Evolutionary conservation across 2,888 invertebrate genomes (phyloP), one percentile per base, ranked within the genome.

Genomic region (Dynastes tityus): DNA sequence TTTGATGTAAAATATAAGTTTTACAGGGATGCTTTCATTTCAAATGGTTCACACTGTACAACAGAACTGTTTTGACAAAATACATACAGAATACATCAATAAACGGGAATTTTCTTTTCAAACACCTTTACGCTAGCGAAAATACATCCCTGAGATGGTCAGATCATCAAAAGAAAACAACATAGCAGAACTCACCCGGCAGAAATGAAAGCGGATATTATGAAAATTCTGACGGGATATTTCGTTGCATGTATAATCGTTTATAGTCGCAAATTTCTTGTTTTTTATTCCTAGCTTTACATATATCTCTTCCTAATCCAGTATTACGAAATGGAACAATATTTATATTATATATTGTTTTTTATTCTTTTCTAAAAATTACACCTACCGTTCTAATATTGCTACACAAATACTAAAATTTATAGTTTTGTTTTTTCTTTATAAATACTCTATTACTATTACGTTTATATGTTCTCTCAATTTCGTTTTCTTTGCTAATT

Each of bases 141-240:
- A 63, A 77, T 77, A 55, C 84, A 83, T 85, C 86, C 85, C 86
- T 85, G 86, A 86, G 85, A 85, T 79, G 83, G 84, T 83, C 83
- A 85, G 85, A 86, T 84, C 83, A 83, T 45, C 9, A 84, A 83
- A 80, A 55, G 4, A 55, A 27, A 22, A 55, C 55, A 5, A 45
- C 11, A 2, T 2, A 45, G 55, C n/a, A 6, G 16, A 55, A 22
- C 16, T 55, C 2, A 22, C 22, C 75, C 78, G 68, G 81, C 64
- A 77, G 32, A 58, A 77, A 61, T 67, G 22, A 61, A 68, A 51
- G 29, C 45, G 45, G 45, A 8, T 11, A 45, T 32, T 32, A 45
- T 9, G 8, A 51, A 32, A 53, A 68, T 27, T 13, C 16, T 29
- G 68, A 68, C 22, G 71, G 76, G 78, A 65, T 58, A 32, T 29